Conservation (phyloP, 1,140 invertebrate genomes). For the Drosophila pachea region DNA sequence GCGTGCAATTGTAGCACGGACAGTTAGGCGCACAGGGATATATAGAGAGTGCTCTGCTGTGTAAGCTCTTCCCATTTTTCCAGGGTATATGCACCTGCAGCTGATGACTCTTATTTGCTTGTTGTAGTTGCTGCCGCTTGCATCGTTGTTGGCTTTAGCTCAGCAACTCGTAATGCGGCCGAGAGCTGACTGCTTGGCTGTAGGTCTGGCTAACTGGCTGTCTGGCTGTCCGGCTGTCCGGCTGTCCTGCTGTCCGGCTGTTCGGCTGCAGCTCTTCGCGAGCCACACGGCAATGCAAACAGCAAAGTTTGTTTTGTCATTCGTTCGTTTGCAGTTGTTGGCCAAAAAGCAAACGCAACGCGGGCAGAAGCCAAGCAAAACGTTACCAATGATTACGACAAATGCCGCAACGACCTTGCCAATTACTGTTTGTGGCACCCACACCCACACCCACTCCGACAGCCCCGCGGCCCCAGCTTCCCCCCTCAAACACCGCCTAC, state of each 20-base stretch:
- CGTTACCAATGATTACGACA: constrained; percentile 71
- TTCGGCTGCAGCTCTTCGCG: constrained; percentile 26
- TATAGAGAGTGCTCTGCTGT: background rate
- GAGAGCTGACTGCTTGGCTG: background rate
- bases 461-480: background rate
- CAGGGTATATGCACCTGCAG: background rate
- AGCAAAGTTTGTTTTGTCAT: constrained; percentile 58
- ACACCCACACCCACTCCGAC: background rate
- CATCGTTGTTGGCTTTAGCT: background rate
- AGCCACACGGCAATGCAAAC: constrained; percentile 52
- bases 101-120: background rate
- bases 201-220: too few relatives aligned
- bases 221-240: background rate
- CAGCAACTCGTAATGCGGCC: background rate
- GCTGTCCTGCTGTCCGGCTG: constrained; percentile 2
- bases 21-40: background rate
- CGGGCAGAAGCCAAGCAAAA: constrained; percentile 55
- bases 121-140: constrained; percentile 6
- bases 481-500: background rate
- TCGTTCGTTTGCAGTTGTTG: constrained; percentile 53
- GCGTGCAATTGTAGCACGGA: too few relatives aligned
- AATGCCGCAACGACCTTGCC: constrained; percentile 72
- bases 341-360: constrained; percentile 58
- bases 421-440: constrained; percentile 56
- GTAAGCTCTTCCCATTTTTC: background rate